Conservation (phyloP, 1,140 invertebrate species). For the Ganaspis sp. region DNA sequence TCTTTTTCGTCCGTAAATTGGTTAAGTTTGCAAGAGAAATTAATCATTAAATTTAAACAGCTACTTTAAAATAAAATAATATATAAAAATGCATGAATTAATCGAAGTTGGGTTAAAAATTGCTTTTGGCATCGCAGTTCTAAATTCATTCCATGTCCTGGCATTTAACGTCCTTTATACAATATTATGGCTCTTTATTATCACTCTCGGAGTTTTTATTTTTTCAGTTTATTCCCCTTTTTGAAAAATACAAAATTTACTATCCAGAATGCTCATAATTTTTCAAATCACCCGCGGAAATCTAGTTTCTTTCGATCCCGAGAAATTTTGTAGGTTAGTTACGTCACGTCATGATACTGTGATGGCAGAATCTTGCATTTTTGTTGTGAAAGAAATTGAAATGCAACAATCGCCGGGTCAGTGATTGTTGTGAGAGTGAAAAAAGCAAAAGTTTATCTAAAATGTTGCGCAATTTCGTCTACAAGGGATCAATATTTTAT, state of each 20-base stretch:
- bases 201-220: constrained; percentile 30
- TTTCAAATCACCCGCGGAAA: constrained; percentile 9
- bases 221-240: not conserved
- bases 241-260: not conserved
- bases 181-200: constrained; percentile 53
- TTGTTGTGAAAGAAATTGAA: not conserved
- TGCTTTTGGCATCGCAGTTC: constrained; percentile 43
- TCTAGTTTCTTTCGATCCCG: not conserved
- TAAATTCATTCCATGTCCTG: constrained; percentile 48
- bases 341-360: not conserved
- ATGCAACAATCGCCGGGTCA: not conserved
- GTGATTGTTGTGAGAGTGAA: not conserved
- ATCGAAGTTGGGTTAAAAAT: constrained; percentile 51
- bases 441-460: not conserved
- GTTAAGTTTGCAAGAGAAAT: not conserved
- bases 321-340: constrained; percentile 5
- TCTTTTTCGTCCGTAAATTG: not conserved
- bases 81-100: constrained; percentile 30
- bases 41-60: not conserved
- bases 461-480: not conserved
- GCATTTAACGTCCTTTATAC: constrained; percentile 50
- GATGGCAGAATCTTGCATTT: not conserved
- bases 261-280: not conserved
- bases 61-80: no score
- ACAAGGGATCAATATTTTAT: no score